Evolutionary conservation across 2,113 vertebrate species (phyloP), one percentile per base, ranked within the genome.

Genomic region (Salvelinus sp.): DNA sequence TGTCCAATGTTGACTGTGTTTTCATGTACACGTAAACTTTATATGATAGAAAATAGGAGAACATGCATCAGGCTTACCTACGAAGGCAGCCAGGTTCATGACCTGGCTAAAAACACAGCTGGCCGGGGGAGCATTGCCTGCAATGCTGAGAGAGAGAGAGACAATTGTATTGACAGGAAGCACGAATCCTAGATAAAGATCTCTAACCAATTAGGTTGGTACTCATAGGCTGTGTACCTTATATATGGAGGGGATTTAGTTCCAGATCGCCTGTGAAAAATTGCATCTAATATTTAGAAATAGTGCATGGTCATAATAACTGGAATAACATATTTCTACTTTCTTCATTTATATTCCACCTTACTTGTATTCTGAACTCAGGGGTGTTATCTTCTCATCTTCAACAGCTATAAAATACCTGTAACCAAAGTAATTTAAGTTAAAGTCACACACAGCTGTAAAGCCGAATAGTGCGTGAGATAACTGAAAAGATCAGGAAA

Each of bases 41-140:
- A 2, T 57, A 25, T 28, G 58, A 72, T 20, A 66, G 72, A 7
- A 23, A 6, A 62, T 23, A 62, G 6, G 14, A 23, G 18, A 62
- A 38, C 30, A 69, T 67, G 75, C 9, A 67, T 67, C 28, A 71
- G 62, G 85, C 93, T 83, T 94, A 98, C 97, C 97, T 88, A 94
- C 91, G 89, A 97, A 97, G 0, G 95, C 96, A 4, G 95, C 92
- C 92, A 98, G 92, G 89, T 96, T 98, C 95, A 96, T 95, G 72
- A 97, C 93, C 91, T 96, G 94, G 76, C 96, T 96, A 83, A 98
- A 97, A 81, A 98, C 92, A 30, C 95, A 97, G 92, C 96, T 98
- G 67, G 95, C 96, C 25, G 96, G 96, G 54, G 96, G 95, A 1
- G 84, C 85, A 27, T 96, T 94, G 33, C 96, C 96, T 92, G 96